phyloP scores from a whole-genome alignment of 2,888 invertebrate species.

The Drosophila ezoana region DNA sequence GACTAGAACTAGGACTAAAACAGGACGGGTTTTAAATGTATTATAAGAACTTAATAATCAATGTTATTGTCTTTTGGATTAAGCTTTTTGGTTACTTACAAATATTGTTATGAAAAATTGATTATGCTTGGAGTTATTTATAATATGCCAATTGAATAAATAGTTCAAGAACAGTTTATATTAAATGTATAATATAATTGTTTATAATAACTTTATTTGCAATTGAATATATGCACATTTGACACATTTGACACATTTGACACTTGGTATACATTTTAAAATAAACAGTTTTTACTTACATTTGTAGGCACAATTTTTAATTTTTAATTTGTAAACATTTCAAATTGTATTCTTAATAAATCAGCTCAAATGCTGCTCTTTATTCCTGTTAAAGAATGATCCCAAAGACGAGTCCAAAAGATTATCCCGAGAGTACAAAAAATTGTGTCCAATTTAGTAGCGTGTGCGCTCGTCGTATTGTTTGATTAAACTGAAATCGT shows the following conservation, averaged over 20 bases:
- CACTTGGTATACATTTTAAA: slow-evolving; percentile 25
- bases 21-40: no score
- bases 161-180: neutral
- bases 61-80: no score
- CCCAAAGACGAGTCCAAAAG: no score
- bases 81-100: no score
- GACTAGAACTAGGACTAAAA: no score
- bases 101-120: no score
- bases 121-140: no score
- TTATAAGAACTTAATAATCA: no score
- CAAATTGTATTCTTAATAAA: neutral
- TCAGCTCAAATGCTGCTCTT: neutral
- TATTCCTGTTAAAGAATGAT: neutral
- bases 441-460: slow-evolving; percentile 44
- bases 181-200: no score
- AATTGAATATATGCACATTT: slow-evolving; percentile 23
- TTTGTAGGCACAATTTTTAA: slow-evolving; percentile 1
- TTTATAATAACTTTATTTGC: slow-evolving; percentile 25
- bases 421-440: slow-evolving; percentile 1
- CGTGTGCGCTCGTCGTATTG: slow-evolving; percentile 58
- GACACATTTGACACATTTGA: slow-evolving; percentile 10
- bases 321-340: slow-evolving; percentile 12
- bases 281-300: slow-evolving; percentile 20
- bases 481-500: slow-evolving; percentile 60
- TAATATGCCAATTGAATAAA: neutral